Evolutionary conservation across 1,140 invertebrate genomes (phyloP), one percentile per base, ranked within the genome.

Genomic region (Leptinotarsa lineolata): DNA sequence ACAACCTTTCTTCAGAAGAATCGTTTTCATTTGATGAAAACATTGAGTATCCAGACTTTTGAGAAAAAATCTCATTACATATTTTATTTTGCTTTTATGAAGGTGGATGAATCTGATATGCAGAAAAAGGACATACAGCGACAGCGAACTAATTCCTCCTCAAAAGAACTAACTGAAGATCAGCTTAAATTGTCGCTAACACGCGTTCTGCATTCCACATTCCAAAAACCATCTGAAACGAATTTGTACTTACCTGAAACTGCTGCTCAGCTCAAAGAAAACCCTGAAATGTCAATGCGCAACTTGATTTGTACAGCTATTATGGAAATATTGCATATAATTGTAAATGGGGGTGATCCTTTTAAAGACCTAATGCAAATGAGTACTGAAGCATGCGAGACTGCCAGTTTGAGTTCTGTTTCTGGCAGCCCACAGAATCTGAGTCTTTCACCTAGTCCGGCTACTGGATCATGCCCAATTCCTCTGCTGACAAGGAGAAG

Each of bases 311-410:
- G 79, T 80, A 88, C 91, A 81, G 88, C 89, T 65, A 74, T 94
- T 39, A 91, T 93, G 88, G 92, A 94, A 81, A 87, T 92, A 4
- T 79, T 92, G 54, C 84, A 84, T 45, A 87, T 89, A 83, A 90
- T 91, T 72, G 82, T 86, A n/a, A 86, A 86, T 70, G 89, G 88
- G 24, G 68, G 87, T 16, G 89, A 91, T 84, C 90, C 90, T 13
- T 83, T 90, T 20, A 89, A 88, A 78, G 87, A 89, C 68, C 81
- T 90, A 16, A 83, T 86, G 13, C 84, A 84, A 15, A 60, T 65
- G 5, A 84, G 86, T 13, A 80, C 86, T 5, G 88, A 90, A 74
- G 85, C 80, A 15, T 80, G 83, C n/a, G 85, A 87, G 46, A 86
- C 82, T 72, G 81, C 83, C 22, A 86, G 83, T 70, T 72, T 81